A percentile compares a stretch with the other conserved stretches of the same genome.
phyloP scores from a whole-genome alignment of 2,113 vertebrate genomes.

The Macrotus californicus region DNA sequence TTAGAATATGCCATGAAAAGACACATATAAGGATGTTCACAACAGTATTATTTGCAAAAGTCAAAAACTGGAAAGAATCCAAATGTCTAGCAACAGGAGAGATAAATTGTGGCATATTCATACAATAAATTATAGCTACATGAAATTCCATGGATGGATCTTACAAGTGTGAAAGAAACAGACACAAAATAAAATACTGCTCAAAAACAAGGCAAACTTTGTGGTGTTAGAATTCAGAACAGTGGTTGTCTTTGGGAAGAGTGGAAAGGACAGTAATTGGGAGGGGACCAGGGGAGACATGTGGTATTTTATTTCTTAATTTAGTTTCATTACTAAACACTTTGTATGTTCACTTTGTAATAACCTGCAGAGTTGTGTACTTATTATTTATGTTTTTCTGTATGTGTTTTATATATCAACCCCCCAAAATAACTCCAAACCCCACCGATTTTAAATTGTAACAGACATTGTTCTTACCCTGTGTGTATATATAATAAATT shows the following conservation, averaged over 20 bases:
- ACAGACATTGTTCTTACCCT: background rate
- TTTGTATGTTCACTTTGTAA: background rate
- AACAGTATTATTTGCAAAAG: background rate
- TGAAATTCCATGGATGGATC: background rate
- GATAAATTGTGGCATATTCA: background rate
- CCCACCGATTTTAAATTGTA: background rate
- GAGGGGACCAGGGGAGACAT: background rate
- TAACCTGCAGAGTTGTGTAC: background rate
- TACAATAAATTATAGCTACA: background rate
- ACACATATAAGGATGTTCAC: background rate
- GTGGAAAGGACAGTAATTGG: background rate
- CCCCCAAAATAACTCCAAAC: background rate
- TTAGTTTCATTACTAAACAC: background rate
- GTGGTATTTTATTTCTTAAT: background rate
- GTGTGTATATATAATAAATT: background rate
- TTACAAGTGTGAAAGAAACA: background rate
- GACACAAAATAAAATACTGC: background rate
- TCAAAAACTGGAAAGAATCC: background rate
- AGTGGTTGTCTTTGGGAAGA: background rate
- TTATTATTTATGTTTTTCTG: background rate
- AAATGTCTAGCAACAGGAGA: background rate
- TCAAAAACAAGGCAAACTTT: background rate
- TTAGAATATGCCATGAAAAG: background rate
- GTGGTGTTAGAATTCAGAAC: background rate
- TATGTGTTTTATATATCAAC: background rate